Evolutionary conservation across 2,797 vertebrate species (phyloP).

Genomic region (Danio tinwini): DNA sequence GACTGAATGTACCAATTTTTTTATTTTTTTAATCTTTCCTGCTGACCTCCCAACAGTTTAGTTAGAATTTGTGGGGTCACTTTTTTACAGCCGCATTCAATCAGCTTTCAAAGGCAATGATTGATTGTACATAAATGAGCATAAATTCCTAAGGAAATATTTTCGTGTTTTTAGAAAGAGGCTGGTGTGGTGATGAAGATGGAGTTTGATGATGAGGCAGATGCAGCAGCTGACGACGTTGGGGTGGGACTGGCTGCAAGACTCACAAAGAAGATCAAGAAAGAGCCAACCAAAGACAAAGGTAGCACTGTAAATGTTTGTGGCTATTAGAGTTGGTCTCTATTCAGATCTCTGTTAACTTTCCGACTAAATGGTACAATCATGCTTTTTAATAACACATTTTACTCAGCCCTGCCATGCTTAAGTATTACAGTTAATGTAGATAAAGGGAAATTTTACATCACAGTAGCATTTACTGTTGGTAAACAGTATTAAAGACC

Average conservation of each 20-base stretch:
- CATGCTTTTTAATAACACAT: too few species aligned
- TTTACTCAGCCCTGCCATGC: too few species aligned
- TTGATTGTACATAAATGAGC: not conserved
- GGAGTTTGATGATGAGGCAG: slow-evolving; percentile 80
- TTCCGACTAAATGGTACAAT: too few species aligned
- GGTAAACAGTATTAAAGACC: not conserved
- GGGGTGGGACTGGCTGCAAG: slow-evolving; percentile 71
- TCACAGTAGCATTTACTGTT: not conserved
- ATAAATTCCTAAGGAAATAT: not conserved
- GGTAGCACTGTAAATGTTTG: slow-evolving; percentile 57
- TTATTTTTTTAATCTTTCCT: too few species aligned
- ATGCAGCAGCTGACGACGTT: slow-evolving; percentile 61
- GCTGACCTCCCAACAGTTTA: too few species aligned
- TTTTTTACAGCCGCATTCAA: too few species aligned
- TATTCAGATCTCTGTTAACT: too few species aligned
- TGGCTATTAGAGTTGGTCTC: too few species aligned
- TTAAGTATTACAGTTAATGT: not conserved
- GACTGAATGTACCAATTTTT: too few species aligned
- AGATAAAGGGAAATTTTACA: not conserved
- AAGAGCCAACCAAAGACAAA: slow-evolving; percentile 69
- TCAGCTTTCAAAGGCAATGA: not conserved
- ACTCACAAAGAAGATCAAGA: slow-evolving; percentile 79
- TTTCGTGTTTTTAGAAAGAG: slow-evolving; percentile 74
- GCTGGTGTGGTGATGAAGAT: slow-evolving; percentile 75
- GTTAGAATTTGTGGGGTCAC: too few species aligned